Evolutionary conservation across 1,140 invertebrate genomes (phyloP).

Genomic region (Drosophila persimilis): DNA sequence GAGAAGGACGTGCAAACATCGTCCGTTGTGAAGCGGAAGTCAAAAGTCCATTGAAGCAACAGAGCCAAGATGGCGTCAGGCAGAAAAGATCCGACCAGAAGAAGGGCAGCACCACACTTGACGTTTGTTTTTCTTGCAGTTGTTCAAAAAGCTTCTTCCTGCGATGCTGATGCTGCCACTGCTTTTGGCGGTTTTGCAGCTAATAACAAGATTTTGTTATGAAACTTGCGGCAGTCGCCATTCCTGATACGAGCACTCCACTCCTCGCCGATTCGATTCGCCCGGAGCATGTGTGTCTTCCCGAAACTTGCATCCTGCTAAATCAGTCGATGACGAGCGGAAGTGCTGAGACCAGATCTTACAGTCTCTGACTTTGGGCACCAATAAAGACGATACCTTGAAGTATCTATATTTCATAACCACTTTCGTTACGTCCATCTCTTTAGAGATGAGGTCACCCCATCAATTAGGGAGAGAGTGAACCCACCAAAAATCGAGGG

Average conservation of each 20-base stretch:
- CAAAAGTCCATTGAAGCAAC: constrained; percentile 60
- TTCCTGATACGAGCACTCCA: not conserved
- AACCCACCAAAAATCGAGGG: not conserved
- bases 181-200: constrained; percentile 53
- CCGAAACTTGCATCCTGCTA: constrained; percentile 12
- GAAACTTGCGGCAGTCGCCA: constrained; percentile 43
- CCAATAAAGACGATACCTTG: too few species aligned
- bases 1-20: constrained; percentile 42
- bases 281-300: not conserved
- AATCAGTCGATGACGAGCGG: constrained; percentile 6
- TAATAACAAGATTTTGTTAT: constrained; percentile 60
- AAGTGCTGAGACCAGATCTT: constrained; percentile 8
- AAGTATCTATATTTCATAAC: not conserved
- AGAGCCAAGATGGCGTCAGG: constrained; percentile 18
- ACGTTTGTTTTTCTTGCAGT: constrained; percentile 17
- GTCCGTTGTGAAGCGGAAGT: constrained; percentile 62
- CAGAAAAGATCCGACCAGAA: not conserved
- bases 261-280: constrained; percentile 11
- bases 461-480: too few species aligned
- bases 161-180: constrained; percentile 5
- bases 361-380: not conserved
- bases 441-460: too few species aligned
- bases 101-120: too few species aligned
- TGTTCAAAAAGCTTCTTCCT: constrained; percentile 22
- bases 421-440: not conserved